A percentile compares a stretch with the other conserved stretches of the same genome.
These are phyloP conservation scores for Eupeodes corollae DNA, from an alignment of 1,140 invertebrate species.

Conservation along the genomic window DNA sequence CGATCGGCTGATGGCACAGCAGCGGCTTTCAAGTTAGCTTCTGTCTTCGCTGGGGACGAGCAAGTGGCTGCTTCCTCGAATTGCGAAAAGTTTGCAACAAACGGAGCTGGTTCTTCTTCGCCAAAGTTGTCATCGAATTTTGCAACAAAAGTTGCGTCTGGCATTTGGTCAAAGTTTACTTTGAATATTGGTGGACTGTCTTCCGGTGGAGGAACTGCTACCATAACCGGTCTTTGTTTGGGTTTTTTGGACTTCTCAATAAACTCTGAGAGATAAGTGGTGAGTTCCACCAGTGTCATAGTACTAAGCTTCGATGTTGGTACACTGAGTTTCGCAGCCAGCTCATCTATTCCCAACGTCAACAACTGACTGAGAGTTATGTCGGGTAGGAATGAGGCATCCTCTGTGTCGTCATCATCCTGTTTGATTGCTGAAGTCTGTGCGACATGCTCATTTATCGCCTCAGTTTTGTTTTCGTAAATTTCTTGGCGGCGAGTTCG, in stretches of 20 bases:
- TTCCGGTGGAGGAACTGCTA: background rate
- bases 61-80: conserved; percentile 38
- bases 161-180: conserved; percentile 43
- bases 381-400: conserved; percentile 43
- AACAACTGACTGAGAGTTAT: conserved; percentile 72
- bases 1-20: conserved; percentile 49
- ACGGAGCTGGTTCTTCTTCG: conserved; percentile 24
- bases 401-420: conserved; percentile 39
- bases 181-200: conserved; percentile 38
- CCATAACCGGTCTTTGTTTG: background rate
- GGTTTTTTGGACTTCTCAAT: conserved; percentile 39
- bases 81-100: conserved; percentile 52
- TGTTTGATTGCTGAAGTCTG: conserved; percentile 19
- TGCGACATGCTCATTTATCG: conserved; percentile 20
- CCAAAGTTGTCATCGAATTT: conserved; percentile 50
- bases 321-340: conserved; percentile 62
- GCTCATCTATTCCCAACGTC: conserved; percentile 63
- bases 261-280: conserved; percentile 59
- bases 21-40: conserved; percentile 12
- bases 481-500: conserved; percentile 25
- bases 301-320: conserved; percentile 64
- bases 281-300: conserved; percentile 73
- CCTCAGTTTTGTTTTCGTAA: conserved; percentile 32
- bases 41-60: conserved; percentile 24
- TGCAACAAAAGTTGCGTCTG: conserved; percentile 34